Evolutionary conservation across 2,113 vertebrate species (phyloP).

Genomic region (Hiodon tergisus): DNA sequence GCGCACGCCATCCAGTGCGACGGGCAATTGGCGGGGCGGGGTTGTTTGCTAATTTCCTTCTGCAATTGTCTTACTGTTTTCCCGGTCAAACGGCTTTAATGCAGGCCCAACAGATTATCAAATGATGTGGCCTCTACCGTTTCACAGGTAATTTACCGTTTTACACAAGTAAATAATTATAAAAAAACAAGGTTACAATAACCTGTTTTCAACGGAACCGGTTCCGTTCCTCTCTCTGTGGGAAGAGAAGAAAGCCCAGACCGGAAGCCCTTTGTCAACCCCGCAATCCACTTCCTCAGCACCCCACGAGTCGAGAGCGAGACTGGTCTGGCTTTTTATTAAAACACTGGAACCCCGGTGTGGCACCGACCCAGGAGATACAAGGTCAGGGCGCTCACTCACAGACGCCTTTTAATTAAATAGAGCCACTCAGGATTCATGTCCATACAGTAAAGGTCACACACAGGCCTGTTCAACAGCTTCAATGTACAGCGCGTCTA

Average conservation of each 20-base stretch:
- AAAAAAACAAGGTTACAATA: too few relatives aligned
- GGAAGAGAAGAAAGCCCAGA: too few relatives aligned
- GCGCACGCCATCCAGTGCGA: constrained; percentile 26
- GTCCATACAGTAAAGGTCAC: constrained; percentile 38
- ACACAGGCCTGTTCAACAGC: constrained; percentile 18
- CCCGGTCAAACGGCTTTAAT: too few relatives aligned
- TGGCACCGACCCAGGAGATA: constrained; percentile 19
- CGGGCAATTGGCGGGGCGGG: constrained; percentile 28
- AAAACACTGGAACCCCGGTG: constrained; percentile 22
- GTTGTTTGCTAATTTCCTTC: constrained; percentile 35
- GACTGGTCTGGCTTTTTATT: constrained; percentile 25
- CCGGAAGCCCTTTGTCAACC: neutral
- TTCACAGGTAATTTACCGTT: too few relatives aligned
- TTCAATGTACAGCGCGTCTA: constrained; percentile 14
- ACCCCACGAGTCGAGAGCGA: neutral
- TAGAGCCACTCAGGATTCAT: constrained; percentile 39
- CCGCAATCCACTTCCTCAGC: neutral
- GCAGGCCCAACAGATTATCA: too few relatives aligned
- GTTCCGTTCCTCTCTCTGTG: too few relatives aligned
- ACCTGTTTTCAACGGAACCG: too few relatives aligned
- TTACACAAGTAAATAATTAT: too few relatives aligned
- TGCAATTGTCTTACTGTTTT: constrained; percentile 14
- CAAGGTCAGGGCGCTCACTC: constrained; percentile 41
- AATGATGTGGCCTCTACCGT: too few relatives aligned
- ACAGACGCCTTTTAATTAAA: constrained; percentile 50